Evolutionary conservation across 2,113 vertebrate species (phyloP).

Genomic region (Tricholaema leucomelas): DNA sequence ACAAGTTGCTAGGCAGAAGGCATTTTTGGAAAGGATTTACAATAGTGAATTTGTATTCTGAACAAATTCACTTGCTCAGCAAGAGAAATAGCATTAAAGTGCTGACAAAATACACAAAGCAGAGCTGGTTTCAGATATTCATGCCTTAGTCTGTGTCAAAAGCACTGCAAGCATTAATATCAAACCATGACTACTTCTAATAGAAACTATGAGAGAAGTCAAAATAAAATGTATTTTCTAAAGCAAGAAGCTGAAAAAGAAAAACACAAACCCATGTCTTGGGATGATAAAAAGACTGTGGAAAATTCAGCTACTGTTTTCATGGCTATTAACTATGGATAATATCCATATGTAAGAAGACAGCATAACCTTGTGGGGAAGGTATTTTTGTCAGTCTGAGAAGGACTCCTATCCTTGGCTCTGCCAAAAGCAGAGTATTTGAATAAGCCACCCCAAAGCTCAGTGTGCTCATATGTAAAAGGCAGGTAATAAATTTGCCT

Average conservation of each 20-base stretch:
- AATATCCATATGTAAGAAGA: not conserved
- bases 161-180: constrained; percentile 44
- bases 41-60: constrained; percentile 25
- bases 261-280: not conserved
- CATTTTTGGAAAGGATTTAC: not conserved
- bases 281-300: constrained; percentile 14
- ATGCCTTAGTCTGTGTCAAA: constrained; percentile 43
- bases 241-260: not conserved
- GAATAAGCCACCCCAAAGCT: not conserved
- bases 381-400: not conserved
- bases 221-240: constrained; percentile 48
- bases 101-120: constrained; percentile 38
- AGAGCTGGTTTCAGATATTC: constrained; percentile 39
- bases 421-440: not conserved
- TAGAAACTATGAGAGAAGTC: constrained; percentile 4
- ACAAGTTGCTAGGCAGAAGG: not conserved
- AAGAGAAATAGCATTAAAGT: constrained; percentile 45
- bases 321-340: constrained; percentile 25
- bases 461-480: not conserved
- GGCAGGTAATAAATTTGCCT: not conserved
- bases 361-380: constrained; percentile 18
- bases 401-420: not conserved
- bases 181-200: constrained; percentile 60
- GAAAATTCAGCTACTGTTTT: constrained; percentile 50
- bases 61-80: constrained; percentile 56